Evolutionary conservation across 2,113 vertebrate species (phyloP).

Genomic region (Apteryx owenii): DNA sequence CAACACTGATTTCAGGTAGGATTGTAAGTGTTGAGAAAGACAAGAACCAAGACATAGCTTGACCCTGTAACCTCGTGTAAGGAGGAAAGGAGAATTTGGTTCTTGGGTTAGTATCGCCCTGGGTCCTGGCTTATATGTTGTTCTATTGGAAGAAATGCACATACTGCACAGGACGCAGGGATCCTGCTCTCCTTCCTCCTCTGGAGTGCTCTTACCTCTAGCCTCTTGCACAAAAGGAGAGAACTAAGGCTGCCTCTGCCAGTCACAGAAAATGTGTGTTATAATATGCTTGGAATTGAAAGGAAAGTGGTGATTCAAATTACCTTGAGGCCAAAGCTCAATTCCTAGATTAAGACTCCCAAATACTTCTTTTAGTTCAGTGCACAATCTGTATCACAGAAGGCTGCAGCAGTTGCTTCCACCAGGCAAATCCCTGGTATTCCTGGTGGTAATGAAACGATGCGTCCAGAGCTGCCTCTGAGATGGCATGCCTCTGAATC

Average conservation of each 20-base stretch:
- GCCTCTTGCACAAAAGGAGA: neutral
- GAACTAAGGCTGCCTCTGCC: neutral
- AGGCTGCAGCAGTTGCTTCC: neutral
- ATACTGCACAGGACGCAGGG: neutral
- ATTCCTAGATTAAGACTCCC: neutral
- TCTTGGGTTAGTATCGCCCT: neutral
- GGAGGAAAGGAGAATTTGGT: neutral
- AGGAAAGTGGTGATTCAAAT: neutral
- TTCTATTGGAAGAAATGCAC: neutral
- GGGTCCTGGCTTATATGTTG: neutral
- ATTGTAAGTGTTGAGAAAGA: neutral
- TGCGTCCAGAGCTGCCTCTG: neutral
- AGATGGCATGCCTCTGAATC: neutral
- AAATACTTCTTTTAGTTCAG: neutral
- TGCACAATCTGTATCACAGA: neutral
- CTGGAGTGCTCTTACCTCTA: neutral
- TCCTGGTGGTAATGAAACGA: neutral
- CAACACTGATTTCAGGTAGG: neutral
- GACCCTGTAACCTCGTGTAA: neutral
- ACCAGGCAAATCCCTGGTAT: neutral
- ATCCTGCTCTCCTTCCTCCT: neutral
- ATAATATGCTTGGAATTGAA: neutral
- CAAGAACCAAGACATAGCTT: neutral
- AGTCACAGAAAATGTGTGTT: neutral
- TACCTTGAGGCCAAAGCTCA: neutral